Conservation (phyloP, 2,113 vertebrate species). For the Colaptes auratus region DNA sequence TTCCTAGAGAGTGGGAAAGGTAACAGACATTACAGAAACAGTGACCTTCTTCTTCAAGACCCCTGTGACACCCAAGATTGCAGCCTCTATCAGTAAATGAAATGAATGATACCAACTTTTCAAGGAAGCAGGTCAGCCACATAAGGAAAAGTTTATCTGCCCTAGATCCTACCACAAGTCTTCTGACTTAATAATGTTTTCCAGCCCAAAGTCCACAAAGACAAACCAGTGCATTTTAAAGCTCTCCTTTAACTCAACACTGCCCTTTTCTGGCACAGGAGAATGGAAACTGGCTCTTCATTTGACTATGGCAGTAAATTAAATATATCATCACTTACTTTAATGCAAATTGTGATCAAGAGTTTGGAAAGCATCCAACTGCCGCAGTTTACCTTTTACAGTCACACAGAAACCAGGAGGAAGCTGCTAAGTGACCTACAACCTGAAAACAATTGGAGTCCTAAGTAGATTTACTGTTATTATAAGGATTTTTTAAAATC, state of each 20-base stretch:
- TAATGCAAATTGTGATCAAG: neutral
- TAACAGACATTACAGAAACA: neutral
- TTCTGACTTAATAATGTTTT: neutral
- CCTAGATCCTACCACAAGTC: neutral
- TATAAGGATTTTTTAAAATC: neutral
- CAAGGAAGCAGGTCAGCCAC: neutral
- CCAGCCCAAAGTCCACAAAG: neutral
- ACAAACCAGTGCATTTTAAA: neutral
- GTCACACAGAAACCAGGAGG: neutral
- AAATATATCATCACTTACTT: neutral
- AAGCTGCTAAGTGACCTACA: neutral
- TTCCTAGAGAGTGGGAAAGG: neutral
- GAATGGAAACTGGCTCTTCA: neutral
- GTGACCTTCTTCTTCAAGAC: neutral
- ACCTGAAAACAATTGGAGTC: neutral
- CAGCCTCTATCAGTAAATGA: neutral
- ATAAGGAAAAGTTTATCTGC: neutral
- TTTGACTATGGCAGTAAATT: neutral
- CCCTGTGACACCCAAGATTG: accelerated
- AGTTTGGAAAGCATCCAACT: neutral
- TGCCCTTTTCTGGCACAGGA: neutral
- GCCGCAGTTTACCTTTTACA: neutral
- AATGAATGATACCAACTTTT: neutral
- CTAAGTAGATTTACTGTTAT: neutral
- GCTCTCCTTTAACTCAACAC: neutral